These are phyloP conservation scores for Morelia viridis DNA, from an alignment of 2,797 vertebrate genomes.

Conservation along the genomic window DNA sequence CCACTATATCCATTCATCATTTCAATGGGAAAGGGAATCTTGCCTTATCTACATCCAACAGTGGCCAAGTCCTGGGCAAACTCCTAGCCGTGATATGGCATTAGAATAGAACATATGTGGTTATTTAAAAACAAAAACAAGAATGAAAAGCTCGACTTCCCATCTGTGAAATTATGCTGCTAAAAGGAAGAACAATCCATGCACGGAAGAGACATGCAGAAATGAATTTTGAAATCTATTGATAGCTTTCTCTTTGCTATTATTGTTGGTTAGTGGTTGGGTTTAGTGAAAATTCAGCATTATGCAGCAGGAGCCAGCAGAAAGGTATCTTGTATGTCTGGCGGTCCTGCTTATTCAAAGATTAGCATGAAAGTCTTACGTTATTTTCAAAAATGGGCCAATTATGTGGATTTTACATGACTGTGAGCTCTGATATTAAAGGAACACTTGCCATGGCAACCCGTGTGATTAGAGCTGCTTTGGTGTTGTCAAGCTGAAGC, in stretches of 20 bases:
- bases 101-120: not conserved
- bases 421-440: slow-evolving; percentile 57
- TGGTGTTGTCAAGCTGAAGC: slow-evolving; percentile 50
- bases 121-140: not conserved
- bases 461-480: slow-evolving; percentile 22
- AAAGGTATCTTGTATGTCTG: slow-evolving; percentile 42
- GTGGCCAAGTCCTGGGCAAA: not conserved
- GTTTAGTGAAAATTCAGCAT: slow-evolving; percentile 39
- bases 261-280: not conserved
- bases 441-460: slow-evolving; percentile 50
- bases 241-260: slow-evolving; percentile 9
- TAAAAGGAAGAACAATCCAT: slow-evolving; percentile 45
- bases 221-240: slow-evolving; percentile 43
- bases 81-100: not conserved
- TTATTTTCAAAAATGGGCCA: slow-evolving; percentile 65
- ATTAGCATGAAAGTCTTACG: slow-evolving; percentile 63
- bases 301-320: slow-evolving; percentile 46
- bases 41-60: not conserved
- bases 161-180: slow-evolving; percentile 42
- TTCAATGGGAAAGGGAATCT: not conserved
- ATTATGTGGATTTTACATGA: slow-evolving; percentile 67
- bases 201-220: not conserved
- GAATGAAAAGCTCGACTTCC: not conserved
- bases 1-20: not conserved
- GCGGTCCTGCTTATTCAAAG: slow-evolving; percentile 60